These are phyloP conservation scores for Pteropus rufus DNA, from an alignment of 2,797 vertebrate genomes.

Conservation along the genomic window DNA sequence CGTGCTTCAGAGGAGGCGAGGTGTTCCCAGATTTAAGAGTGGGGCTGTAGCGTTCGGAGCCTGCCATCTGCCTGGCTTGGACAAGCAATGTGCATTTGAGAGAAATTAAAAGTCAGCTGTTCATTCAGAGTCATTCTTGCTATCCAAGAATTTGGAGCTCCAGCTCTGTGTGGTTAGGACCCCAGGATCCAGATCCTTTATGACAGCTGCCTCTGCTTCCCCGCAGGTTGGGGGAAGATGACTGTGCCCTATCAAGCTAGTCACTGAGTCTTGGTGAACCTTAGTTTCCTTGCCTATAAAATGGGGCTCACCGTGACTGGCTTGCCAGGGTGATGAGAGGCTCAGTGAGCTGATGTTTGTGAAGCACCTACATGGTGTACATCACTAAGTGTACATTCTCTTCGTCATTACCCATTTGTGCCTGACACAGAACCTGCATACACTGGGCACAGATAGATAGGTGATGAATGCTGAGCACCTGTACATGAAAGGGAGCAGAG, in stretches of 20 bases:
- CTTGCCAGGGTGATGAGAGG: neutral
- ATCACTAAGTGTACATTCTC: rapidly evolving
- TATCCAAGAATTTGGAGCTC: neutral
- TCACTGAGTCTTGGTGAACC: neutral
- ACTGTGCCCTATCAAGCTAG: neutral
- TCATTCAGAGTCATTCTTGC: neutral
- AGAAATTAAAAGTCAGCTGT: neutral
- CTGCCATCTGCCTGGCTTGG: neutral
- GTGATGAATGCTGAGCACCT: neutral
- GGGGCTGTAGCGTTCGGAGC: neutral
- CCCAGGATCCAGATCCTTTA: neutral
- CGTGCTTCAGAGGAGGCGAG: neutral
- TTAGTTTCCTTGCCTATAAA: neutral
- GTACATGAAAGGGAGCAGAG: neutral
- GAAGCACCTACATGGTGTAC: neutral
- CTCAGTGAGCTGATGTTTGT: neutral
- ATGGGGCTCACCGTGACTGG: neutral
- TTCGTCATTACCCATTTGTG: neutral
- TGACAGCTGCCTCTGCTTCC: neutral
- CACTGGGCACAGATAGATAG: neutral
- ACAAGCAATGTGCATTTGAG: neutral
- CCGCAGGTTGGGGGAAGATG: neutral
- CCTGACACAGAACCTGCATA: neutral
- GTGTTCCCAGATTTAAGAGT: neutral
- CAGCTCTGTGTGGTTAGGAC: neutral